These are phyloP conservation scores for Schlechtendalia chinensis DNA, from an alignment of 1,140 invertebrate genomes.

Conservation along the genomic window DNA sequence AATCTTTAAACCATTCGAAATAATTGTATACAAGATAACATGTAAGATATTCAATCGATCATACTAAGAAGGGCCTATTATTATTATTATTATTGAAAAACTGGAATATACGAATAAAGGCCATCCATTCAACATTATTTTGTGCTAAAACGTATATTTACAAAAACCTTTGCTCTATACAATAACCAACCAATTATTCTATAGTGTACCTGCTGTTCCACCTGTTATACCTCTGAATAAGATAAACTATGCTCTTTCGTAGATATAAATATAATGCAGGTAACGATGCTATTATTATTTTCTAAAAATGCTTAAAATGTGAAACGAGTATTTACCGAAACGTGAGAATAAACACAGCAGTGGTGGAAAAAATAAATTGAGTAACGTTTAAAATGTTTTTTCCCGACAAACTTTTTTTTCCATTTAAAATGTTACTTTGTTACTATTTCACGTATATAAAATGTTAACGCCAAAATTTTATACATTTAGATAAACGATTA, in stretches of 20 bases:
- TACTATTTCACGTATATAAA: background rate
- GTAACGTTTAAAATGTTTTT: background rate
- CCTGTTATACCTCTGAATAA: conserved; percentile 11
- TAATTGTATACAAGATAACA: background rate
- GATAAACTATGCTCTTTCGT: conserved; percentile 11
- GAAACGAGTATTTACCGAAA: conserved; percentile 11
- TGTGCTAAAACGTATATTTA: background rate
- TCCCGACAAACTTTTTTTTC: background rate
- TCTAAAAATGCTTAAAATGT: background rate
- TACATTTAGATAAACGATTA: background rate
- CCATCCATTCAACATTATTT: background rate
- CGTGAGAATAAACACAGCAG: conserved; percentile 29
- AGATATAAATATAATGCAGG: background rate
- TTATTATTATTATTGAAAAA: background rate
- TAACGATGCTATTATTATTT: background rate
- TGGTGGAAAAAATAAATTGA: background rate
- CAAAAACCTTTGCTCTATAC: background rate
- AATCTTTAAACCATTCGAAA: conserved; percentile 1
- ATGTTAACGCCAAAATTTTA: background rate
- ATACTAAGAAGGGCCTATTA: background rate
- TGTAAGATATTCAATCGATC: background rate
- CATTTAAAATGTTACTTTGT: background rate
- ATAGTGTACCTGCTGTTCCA: background rate
- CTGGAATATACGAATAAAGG: conserved; percentile 4
- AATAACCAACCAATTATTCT: background rate